Percentiles rank a stretch among this genome's conserved stretches.
Evolutionary conservation across 2,113 vertebrate species (phyloP).

Genomic region (Isichthys henryi): DNA sequence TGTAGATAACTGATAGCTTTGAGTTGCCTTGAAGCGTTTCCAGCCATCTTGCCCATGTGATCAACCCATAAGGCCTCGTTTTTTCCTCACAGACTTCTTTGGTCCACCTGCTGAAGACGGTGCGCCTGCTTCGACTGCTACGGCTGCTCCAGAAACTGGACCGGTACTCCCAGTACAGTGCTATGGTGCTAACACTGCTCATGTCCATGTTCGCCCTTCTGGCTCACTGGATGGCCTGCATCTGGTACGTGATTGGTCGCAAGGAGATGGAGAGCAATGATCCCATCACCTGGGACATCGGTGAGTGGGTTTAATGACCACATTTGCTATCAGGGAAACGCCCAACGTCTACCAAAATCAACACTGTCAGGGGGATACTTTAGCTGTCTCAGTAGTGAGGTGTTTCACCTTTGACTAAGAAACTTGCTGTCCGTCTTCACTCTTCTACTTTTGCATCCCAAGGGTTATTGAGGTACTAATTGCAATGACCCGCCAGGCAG

Average conservation of each 20-base stretch:
- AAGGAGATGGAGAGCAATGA: constrained; percentile 77
- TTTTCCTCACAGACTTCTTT: constrained; percentile 57
- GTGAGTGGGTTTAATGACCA: constrained; percentile 55
- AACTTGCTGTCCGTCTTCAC: background rate
- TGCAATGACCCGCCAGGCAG: constrained; percentile 1
- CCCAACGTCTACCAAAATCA: background rate
- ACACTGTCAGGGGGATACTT: background rate
- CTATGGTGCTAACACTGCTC: constrained; percentile 81
- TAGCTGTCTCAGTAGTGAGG: background rate
- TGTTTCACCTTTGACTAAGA: background rate
- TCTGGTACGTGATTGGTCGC: constrained; percentile 84
- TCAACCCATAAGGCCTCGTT: background rate
- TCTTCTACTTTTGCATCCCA: background rate
- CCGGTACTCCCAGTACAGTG: constrained; percentile 85
- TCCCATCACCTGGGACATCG: constrained; percentile 85
- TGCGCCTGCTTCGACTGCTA: constrained; percentile 75
- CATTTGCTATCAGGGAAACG: background rate
- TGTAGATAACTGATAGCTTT: background rate
- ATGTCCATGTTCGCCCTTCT: constrained; percentile 84
- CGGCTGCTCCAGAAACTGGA: constrained; percentile 82
- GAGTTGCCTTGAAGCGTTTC: background rate
- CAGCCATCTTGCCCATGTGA: background rate
- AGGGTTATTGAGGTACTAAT: constrained; percentile 6
- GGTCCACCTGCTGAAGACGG: constrained; percentile 76
- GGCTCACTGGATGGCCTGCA: constrained; percentile 86